A percentile compares a stretch with the other conserved stretches of the same genome.
Evolutionary conservation across 1,140 invertebrate species (phyloP).

Genomic region (Trichomalopsis sarcophagae): DNA sequence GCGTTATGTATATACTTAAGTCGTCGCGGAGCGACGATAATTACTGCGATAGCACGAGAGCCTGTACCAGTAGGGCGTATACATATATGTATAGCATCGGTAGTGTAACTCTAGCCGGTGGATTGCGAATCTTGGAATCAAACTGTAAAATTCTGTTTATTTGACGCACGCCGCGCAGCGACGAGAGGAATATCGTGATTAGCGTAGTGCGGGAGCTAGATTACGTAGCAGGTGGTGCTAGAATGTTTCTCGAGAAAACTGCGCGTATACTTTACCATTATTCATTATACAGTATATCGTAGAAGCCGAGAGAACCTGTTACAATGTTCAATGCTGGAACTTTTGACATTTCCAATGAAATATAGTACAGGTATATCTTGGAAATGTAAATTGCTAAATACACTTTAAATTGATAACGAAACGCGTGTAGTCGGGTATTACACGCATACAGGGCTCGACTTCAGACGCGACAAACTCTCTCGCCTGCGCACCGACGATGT

Average conservation of each 20-base stretch:
- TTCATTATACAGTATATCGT: too few relatives aligned
- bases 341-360: conserved; percentile 2
- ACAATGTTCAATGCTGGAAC: too few relatives aligned
- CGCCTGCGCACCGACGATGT: background rate
- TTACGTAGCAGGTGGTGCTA: too few relatives aligned
- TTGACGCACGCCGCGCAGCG: background rate
- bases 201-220: too few relatives aligned
- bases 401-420: background rate
- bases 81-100: background rate
- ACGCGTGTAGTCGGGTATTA: too few relatives aligned
- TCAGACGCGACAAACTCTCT: background rate
- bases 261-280: too few relatives aligned
- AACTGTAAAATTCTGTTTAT: conserved; percentile 37
- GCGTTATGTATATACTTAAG: conserved; percentile 25
- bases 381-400: background rate
- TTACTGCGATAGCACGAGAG: conserved; percentile 32
- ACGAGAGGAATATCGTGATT: conserved; percentile 1
- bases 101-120: background rate
- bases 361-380: background rate
- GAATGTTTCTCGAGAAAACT: too few relatives aligned
- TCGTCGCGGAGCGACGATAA: conserved; percentile 46
- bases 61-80: background rate
- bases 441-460: too few relatives aligned
- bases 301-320: too few relatives aligned
- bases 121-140: conserved; percentile 40